Percentiles rank a stretch among this genome's conserved stretches.
phyloP scores from a whole-genome alignment of 2,888 invertebrate species.

The Hirtodrosophila alboralis region DNA sequence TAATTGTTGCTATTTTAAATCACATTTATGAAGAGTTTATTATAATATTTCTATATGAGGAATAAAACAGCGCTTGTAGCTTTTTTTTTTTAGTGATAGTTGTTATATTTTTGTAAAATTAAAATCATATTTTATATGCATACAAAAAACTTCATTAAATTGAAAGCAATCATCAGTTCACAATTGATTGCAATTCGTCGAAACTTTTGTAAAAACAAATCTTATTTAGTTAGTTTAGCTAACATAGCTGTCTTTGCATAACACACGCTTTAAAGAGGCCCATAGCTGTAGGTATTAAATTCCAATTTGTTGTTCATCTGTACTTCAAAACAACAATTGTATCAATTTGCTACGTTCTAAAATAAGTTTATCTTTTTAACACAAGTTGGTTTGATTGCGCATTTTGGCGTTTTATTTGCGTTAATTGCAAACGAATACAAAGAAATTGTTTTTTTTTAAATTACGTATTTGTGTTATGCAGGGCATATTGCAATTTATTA shows the following conservation, averaged over 20 bases:
- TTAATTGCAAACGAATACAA: conserved; percentile 29
- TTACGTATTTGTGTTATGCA: conserved; percentile 77
- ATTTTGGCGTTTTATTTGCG: conserved; percentile 12
- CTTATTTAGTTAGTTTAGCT: too few species aligned
- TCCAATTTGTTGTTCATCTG: conserved; percentile 2
- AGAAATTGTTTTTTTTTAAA: conserved; percentile 61
- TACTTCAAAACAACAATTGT: conserved; percentile 19
- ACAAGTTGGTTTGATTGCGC: conserved; percentile 14
- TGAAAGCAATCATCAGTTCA: too few species aligned
- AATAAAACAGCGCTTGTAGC: too few species aligned
- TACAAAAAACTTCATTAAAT: too few species aligned
- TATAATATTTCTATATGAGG: too few species aligned
- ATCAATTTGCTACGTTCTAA: not conserved
- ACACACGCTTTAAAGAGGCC: not conserved
- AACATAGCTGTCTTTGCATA: conserved; percentile 1
- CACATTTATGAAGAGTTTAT: too few species aligned
- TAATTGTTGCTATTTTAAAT: too few species aligned
- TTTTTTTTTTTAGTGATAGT: too few species aligned
- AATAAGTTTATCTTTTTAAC: not conserved
- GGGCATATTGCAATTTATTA: conserved; percentile 83
- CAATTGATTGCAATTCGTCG: too few species aligned
- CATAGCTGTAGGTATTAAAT: not conserved
- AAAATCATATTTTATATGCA: too few species aligned
- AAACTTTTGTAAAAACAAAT: too few species aligned
- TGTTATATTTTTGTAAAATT: too few species aligned